Evolutionary conservation across 2,113 vertebrate genomes (phyloP).

Genomic region (Rhinopomastus cyanomelas): DNA sequence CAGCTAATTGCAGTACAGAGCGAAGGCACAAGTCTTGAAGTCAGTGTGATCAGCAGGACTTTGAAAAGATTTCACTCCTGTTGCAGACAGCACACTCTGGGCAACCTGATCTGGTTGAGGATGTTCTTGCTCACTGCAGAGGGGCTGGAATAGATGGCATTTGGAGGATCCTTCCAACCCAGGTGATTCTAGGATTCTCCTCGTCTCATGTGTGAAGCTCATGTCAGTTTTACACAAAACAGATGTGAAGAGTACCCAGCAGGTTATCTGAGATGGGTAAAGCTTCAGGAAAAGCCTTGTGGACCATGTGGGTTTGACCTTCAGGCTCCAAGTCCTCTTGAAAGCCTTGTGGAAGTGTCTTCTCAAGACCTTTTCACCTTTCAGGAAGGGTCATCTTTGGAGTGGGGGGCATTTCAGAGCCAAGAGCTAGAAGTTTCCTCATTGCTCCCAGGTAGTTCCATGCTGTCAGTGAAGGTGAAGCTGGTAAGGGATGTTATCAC

Average conservation of each 20-base stretch:
- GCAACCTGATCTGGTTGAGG: too few relatives aligned
- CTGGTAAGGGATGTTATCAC: too few relatives aligned
- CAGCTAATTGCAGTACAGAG: neutral
- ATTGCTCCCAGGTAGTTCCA: neutral
- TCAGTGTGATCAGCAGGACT: neutral
- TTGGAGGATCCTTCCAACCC: too few relatives aligned
- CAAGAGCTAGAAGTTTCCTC: neutral
- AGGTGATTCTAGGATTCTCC: too few relatives aligned
- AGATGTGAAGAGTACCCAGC: neutral
- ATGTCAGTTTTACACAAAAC: neutral
- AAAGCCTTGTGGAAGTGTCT: neutral
- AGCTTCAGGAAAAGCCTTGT: neutral
- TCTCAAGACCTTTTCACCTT: neutral
- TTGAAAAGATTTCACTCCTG: neutral
- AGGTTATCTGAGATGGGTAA: neutral
- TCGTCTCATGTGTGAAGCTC: neutral
- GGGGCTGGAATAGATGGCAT: too few relatives aligned
- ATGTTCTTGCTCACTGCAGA: too few relatives aligned
- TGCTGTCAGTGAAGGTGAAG: too few relatives aligned
- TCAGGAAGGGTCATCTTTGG: neutral
- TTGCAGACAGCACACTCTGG: accelerated
- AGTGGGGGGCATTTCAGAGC: neutral
- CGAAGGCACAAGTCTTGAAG: neutral
- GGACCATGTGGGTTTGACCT: neutral
- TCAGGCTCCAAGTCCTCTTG: neutral